Evolutionary conservation across 2,888 invertebrate genomes (phyloP).

Genomic region (Anoplius nigerrimus): DNA sequence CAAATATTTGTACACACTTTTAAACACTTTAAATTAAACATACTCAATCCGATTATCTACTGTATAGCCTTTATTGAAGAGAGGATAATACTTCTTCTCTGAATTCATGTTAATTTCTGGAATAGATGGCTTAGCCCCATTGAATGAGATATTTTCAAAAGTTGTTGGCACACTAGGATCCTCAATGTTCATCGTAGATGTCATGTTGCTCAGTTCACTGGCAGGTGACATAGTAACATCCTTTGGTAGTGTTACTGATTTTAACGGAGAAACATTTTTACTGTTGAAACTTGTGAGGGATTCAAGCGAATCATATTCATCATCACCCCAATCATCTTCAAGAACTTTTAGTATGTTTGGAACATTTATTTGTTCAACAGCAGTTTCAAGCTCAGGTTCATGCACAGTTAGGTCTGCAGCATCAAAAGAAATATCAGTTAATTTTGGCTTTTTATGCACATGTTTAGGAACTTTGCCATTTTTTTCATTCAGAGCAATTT

Average conservation of each 20-base stretch:
- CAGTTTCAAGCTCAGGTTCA: constrained; percentile 63
- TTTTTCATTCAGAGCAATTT: constrained; percentile 56
- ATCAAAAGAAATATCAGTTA: constrained; percentile 61
- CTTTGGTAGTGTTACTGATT: constrained; percentile 44
- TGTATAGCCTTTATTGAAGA: constrained; percentile 65
- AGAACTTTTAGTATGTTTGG: constrained; percentile 69
- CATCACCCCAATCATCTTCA: constrained; percentile 71
- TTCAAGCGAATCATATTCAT: constrained; percentile 66
- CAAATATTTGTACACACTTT: constrained; percentile 1
- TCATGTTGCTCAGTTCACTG: constrained; percentile 76
- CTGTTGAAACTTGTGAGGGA: constrained; percentile 28
- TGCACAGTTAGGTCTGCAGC: constrained; percentile 70
- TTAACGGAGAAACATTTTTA: constrained; percentile 49
- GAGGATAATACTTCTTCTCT: constrained; percentile 61
- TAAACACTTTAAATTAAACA: constrained; percentile 28
- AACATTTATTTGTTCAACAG: constrained; percentile 62
- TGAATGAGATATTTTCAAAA: constrained; percentile 41
- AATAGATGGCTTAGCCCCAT: constrained; percentile 37
- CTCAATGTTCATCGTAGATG: constrained; percentile 77
- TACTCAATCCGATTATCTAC: constrained; percentile 53
- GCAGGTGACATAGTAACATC: constrained; percentile 74
- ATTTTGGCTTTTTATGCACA: constrained; percentile 47
- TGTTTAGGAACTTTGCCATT: constrained; percentile 35
- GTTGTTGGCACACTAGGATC: constrained; percentile 53
- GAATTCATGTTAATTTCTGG: constrained; percentile 24